These are phyloP conservation scores for Channallabes apus DNA, from an alignment of 2,797 vertebrate species.

Conservation along the genomic window DNA sequence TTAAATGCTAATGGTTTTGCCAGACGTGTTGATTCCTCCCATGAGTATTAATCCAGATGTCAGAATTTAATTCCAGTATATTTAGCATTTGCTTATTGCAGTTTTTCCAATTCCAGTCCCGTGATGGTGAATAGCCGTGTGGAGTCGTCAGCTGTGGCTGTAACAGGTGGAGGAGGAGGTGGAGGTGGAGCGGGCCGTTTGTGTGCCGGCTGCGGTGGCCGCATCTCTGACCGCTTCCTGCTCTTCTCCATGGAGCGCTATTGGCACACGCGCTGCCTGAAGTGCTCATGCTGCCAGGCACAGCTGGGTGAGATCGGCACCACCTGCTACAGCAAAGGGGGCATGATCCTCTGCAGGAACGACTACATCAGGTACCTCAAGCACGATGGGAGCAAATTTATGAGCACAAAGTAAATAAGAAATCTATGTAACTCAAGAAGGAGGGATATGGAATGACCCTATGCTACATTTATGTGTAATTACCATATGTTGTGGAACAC, in stretches of 20 bases:
- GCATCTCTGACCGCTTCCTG: constrained; percentile 77
- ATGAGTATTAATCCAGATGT: constrained; percentile 1
- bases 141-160: constrained; percentile 67
- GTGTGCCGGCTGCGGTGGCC: constrained; percentile 75
- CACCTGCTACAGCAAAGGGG: constrained; percentile 82
- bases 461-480: not conserved
- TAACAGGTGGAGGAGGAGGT: constrained; percentile 67
- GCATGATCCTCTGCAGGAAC: constrained; percentile 82
- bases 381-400: not conserved
- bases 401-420: not conserved
- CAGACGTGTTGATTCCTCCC: constrained; percentile 7
- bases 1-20: not conserved
- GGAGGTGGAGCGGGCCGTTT: constrained; percentile 57
- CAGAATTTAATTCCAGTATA: not conserved
- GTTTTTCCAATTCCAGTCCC: constrained; percentile 50
- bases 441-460: not conserved
- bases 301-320: constrained; percentile 81
- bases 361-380: constrained; percentile 78
- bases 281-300: constrained; percentile 81
- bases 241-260: constrained; percentile 82
- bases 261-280: constrained; percentile 81
- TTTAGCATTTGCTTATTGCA: not conserved
- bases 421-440: not conserved
- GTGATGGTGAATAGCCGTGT: constrained; percentile 76
- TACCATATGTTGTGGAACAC: not conserved